A percentile compares a stretch with the other conserved stretches of the same genome.
phyloP scores from a whole-genome alignment of 2,113 vertebrate species.

The Semicossyphus pulcher region DNA sequence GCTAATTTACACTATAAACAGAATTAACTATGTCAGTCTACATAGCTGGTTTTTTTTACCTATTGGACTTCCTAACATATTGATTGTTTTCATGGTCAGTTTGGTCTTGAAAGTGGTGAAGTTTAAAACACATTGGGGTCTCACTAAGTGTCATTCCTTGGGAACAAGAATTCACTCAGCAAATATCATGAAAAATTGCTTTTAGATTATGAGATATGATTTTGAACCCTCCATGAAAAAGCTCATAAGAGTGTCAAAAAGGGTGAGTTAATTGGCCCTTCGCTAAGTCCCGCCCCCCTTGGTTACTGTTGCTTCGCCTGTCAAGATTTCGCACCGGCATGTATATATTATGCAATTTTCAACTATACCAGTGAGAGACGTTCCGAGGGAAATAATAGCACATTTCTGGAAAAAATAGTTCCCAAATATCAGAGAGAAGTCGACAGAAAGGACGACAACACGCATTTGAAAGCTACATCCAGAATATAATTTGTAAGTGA shows the following conservation, averaged over 20 bases:
- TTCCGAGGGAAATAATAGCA: no score
- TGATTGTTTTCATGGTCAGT: background rate
- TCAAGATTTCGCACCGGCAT: no score
- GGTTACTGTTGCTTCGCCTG: no score
- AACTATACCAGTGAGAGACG: no score
- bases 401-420: no score
- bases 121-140: background rate
- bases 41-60: background rate
- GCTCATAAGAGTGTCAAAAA: background rate
- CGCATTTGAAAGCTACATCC: no score
- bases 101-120: background rate
- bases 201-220: slow-evolving; percentile 1
- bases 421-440: no score
- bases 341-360: no score
- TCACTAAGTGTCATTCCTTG: background rate
- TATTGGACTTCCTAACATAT: background rate
- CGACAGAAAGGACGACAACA: no score
- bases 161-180: background rate
- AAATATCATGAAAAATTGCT: no score
- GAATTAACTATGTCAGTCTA: background rate
- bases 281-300: no score
- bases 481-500: no score
- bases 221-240: background rate
- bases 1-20: background rate
- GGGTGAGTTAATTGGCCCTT: background rate